phyloP scores from a whole-genome alignment of 2,113 vertebrate species.

The Gopherus flavomarginatus region DNA sequence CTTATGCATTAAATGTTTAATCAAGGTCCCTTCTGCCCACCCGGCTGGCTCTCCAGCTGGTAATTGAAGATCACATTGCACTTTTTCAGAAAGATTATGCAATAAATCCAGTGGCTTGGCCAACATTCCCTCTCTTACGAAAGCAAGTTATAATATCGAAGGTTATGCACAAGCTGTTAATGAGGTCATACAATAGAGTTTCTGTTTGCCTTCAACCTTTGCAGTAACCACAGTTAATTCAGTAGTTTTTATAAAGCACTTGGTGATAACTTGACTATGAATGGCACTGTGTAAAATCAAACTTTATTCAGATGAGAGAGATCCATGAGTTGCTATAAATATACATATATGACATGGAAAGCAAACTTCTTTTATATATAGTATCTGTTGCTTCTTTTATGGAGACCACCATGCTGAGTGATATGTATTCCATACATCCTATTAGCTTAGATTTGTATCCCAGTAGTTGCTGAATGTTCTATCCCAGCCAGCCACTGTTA shows the following conservation, averaged over 20 bases:
- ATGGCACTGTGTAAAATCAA: constrained; percentile 15
- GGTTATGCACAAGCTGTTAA: constrained; percentile 33
- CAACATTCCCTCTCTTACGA: neutral
- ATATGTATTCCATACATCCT: neutral
- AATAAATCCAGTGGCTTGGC: neutral
- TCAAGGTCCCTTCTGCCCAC: neutral
- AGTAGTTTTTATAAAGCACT: constrained; percentile 13
- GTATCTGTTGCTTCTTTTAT: neutral
- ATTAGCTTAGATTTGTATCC: neutral
- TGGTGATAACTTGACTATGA: neutral
- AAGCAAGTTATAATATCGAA: neutral
- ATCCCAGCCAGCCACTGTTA: neutral
- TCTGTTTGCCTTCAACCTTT: constrained; percentile 8
- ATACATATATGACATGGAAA: neutral
- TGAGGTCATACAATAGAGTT: constrained; percentile 36
- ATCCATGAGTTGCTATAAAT: neutral
- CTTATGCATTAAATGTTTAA: neutral
- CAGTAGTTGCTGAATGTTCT: neutral
- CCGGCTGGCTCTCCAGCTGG: neutral
- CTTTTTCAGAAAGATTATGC: constrained; percentile 3
- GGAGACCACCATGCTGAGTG: neutral
- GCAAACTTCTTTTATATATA: neutral
- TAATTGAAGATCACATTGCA: neutral
- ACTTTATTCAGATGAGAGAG: constrained; percentile 1
- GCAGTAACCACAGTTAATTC: constrained; percentile 24